A percentile compares a stretch with the other conserved stretches of the same genome.
Evolutionary conservation across 2,888 invertebrate genomes (phyloP).

Genomic region (Netelia melanura): DNA sequence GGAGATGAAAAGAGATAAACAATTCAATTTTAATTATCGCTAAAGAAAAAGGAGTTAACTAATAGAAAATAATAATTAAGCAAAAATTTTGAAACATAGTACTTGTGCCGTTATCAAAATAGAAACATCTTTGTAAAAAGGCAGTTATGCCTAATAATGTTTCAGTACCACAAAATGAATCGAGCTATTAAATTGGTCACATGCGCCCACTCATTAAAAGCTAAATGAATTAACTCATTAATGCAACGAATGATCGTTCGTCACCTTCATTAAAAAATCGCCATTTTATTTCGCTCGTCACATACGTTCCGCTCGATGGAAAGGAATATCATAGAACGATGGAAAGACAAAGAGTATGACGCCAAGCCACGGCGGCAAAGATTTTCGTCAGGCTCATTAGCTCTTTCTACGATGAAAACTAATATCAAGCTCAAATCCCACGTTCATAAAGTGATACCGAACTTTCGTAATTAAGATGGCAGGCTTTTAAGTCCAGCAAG

Average conservation of each 20-base stretch:
- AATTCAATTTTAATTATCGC: too few species aligned
- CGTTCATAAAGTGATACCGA: constrained; percentile 65
- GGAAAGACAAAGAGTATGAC: not conserved
- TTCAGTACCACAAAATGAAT: not conserved
- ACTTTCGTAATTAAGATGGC: constrained; percentile 69
- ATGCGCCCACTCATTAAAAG: too few species aligned
- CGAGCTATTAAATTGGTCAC: constrained; percentile 11
- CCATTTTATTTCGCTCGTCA: not conserved
- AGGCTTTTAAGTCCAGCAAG: constrained; percentile 61
- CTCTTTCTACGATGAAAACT: constrained; percentile 55
- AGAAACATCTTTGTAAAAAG: too few species aligned
- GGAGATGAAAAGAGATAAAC: too few species aligned
- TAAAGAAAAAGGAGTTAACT: too few species aligned
- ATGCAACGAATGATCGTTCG: not conserved
- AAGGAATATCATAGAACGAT: not conserved
- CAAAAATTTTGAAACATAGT: too few species aligned
- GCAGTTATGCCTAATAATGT: too few species aligned
- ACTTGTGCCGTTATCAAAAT: too few species aligned
- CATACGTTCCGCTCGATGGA: not conserved
- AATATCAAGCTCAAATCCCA: constrained; percentile 62
- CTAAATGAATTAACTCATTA: too few species aligned
- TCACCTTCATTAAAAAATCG: constrained; percentile 1
- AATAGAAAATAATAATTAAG: too few species aligned
- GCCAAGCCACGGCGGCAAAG: not conserved
- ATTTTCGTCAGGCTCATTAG: constrained; percentile 56